Conservation (phyloP, 1,140 invertebrate genomes). For the Lethocerus indicus region DNA sequence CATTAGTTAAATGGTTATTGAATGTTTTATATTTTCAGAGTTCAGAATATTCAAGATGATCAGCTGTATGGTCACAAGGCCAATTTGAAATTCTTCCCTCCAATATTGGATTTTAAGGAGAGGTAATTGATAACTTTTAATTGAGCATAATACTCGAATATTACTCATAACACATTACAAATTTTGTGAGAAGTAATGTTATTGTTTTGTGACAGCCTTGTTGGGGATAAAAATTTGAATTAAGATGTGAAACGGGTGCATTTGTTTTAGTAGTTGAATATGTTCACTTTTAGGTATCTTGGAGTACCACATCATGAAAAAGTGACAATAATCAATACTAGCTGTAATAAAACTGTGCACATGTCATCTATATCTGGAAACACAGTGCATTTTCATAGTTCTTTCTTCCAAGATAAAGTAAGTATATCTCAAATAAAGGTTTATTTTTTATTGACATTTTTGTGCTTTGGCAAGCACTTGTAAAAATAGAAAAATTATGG, state of each 20-base stretch:
- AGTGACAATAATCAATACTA: slow-evolving; percentile 62
- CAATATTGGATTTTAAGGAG: slow-evolving; percentile 46
- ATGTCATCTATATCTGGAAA: slow-evolving; percentile 74
- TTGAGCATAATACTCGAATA: not conserved
- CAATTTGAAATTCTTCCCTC: slow-evolving; percentile 37
- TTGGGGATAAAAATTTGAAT: slow-evolving; percentile 16
- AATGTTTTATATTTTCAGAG: no score
- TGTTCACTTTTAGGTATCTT: slow-evolving; percentile 47
- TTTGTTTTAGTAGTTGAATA: no score
- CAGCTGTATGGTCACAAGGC: slow-evolving; percentile 22
- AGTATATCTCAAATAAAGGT: slow-evolving; percentile 16
- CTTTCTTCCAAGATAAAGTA: slow-evolving; percentile 82
- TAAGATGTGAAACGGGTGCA: no score
- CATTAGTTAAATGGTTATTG: no score
- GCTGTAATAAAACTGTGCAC: slow-evolving; percentile 57
- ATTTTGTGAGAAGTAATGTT: not conserved
- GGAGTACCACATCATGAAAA: slow-evolving; percentile 65
- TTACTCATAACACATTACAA: not conserved
- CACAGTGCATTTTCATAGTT: slow-evolving; percentile 78
- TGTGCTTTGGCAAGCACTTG: no score
- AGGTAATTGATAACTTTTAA: slow-evolving; percentile 30
- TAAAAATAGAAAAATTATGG: no score
- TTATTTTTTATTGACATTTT: slow-evolving; percentile 2
- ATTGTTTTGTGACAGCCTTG: slow-evolving; percentile 15
- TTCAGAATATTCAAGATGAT: slow-evolving; percentile 21